Conservation (phyloP, 2,888 invertebrate species). For the Frankliniella intonsa region DNA sequence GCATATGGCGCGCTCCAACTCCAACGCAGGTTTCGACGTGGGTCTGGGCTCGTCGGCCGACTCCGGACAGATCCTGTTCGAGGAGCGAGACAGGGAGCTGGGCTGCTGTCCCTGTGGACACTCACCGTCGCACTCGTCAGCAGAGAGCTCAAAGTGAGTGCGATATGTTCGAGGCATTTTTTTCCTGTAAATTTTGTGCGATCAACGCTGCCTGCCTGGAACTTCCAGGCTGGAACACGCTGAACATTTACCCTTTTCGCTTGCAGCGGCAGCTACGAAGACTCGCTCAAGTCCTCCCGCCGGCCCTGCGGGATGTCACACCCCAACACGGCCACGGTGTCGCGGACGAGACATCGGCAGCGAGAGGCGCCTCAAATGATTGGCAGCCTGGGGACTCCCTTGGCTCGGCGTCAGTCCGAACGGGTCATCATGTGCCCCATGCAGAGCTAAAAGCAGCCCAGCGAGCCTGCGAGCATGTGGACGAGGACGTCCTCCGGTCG, state of each 20-base stretch:
- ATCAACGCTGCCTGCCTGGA: no score
- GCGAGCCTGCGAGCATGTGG: neutral
- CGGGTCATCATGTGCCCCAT: slow-evolving; percentile 7
- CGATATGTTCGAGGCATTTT: neutral
- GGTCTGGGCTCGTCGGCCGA: slow-evolving; percentile 29
- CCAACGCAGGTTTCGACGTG: slow-evolving; percentile 32
- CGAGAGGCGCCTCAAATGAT: slow-evolving; percentile 16
- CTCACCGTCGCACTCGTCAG: slow-evolving; percentile 61
- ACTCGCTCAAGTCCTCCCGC: slow-evolving; percentile 66
- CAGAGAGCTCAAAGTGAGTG: slow-evolving; percentile 65
- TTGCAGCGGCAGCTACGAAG: slow-evolving; percentile 71
- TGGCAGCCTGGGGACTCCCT: slow-evolving; percentile 29
- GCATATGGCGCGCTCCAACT: slow-evolving; percentile 19
- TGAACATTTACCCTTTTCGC: neutral
- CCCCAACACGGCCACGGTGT: slow-evolving; percentile 29
- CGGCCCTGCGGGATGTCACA: slow-evolving; percentile 43
- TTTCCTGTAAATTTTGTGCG: no score
- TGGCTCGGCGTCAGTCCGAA: neutral
- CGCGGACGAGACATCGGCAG: slow-evolving; percentile 8
- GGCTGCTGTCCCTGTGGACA: slow-evolving; percentile 61
- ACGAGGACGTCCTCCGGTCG: neutral
- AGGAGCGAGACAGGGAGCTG: slow-evolving; percentile 29
- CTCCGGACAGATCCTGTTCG: slow-evolving; percentile 21
- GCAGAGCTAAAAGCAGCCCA: slow-evolving; percentile 29
- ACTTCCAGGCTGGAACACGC: no score